Evolutionary conservation across 1,140 invertebrate genomes (phyloP).

Genomic region (Drosophila ambigua): DNA sequence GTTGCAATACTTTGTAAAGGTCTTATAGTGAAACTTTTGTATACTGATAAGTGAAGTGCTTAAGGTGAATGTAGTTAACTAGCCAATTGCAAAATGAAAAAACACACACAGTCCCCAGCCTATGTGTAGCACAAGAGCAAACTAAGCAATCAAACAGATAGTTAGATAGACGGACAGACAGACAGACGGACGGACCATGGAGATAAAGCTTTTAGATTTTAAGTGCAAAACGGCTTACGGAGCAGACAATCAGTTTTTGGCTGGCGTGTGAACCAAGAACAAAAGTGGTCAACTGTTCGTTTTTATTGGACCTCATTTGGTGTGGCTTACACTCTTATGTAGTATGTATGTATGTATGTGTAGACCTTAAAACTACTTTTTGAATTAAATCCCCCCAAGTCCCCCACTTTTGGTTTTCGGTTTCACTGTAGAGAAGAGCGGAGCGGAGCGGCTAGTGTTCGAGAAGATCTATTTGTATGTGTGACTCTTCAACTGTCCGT

Average conservation of each 20-base stretch:
- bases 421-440: conserved; percentile 31
- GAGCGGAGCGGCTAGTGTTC: conserved; percentile 19
- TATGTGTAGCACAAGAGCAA: conserved; percentile 31
- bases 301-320: conserved; percentile 19
- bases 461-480: conserved; percentile 46
- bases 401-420: conserved; percentile 43
- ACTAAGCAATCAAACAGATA: conserved; percentile 3
- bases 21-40: conserved; percentile 69
- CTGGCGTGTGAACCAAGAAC: conserved; percentile 14
- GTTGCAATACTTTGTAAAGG: conserved; percentile 78
- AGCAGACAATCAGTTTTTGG: conserved; percentile 70
- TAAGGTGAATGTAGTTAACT: conserved; percentile 61
- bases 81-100: conserved; percentile 62
- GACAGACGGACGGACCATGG: conserved; percentile 23
- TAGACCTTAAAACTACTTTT: conserved; percentile 34
- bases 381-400: conserved; percentile 33
- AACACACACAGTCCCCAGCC: conserved; percentile 4
- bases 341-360: conserved; percentile 35
- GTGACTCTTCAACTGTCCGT: conserved; percentile 56
- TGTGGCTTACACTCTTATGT: conserved; percentile 36
- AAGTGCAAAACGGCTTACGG: conserved; percentile 58
- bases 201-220: conserved; percentile 65
- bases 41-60: conserved; percentile 38
- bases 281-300: conserved; percentile 30
- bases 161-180: conserved; percentile 13